Conservation (phyloP, 2,888 invertebrate species). For the Sialis fuliginosa region DNA sequence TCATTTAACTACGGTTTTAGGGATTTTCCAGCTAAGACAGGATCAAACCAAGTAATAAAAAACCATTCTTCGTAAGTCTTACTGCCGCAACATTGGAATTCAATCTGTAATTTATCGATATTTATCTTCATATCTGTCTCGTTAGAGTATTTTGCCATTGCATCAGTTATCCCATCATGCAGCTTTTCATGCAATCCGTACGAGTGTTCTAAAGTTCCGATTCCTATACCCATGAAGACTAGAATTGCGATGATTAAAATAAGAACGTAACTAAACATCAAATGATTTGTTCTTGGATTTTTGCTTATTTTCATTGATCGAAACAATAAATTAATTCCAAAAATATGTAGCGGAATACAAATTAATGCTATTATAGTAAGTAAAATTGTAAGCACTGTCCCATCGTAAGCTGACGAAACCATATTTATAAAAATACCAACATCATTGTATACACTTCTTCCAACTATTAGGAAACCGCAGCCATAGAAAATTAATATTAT, state of each 20-base stretch:
- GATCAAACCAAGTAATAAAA: slow-evolving; percentile 35
- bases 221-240: slow-evolving; percentile 11
- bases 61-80: slow-evolving; percentile 44
- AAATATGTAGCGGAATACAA: slow-evolving; percentile 15
- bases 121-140: slow-evolving; percentile 34
- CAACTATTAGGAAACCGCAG: slow-evolving; percentile 14
- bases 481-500: slow-evolving; percentile 12
- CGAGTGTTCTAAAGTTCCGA: slow-evolving; percentile 16
- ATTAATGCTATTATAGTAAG: slow-evolving; percentile 15
- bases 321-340: slow-evolving; percentile 14
- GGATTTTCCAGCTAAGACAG: slow-evolving; percentile 22
- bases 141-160: slow-evolving; percentile 35
- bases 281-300: slow-evolving; percentile 13
- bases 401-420: slow-evolving; percentile 18
- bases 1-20: background rate
- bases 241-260: slow-evolving; percentile 11
- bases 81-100: slow-evolving; percentile 43
- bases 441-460: slow-evolving; percentile 15
- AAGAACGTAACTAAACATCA: slow-evolving; percentile 15
- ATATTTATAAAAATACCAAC: slow-evolving; percentile 22
- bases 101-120: slow-evolving; percentile 39
- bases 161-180: slow-evolving; percentile 34
- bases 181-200: slow-evolving; percentile 15
- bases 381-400: slow-evolving; percentile 16
- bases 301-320: slow-evolving; percentile 13